Conservation (phyloP, 2,797 vertebrate genomes). For the Avahi laniger region DNA sequence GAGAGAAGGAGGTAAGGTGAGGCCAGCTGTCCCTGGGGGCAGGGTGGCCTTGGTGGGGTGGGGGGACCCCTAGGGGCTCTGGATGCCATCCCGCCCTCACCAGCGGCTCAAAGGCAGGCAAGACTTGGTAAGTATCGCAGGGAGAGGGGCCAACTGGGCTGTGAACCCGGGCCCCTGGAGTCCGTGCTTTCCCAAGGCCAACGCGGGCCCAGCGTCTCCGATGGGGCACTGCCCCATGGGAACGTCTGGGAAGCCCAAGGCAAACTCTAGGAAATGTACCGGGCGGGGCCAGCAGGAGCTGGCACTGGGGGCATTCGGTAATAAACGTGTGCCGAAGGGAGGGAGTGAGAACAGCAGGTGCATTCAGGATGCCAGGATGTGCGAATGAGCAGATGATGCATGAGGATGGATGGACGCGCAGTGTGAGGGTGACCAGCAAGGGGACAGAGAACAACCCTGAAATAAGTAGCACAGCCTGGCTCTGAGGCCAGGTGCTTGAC, state of each 20-base stretch:
- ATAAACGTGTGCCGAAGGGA: neutral
- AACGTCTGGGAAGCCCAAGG: neutral
- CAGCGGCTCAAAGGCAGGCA: neutral
- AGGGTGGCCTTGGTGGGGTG: fast-evolving
- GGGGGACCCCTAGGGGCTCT: neutral
- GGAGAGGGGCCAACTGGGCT: neutral
- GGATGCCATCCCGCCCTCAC: neutral
- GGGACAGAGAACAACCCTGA: too few relatives aligned
- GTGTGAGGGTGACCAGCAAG: neutral
- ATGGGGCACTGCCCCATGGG: neutral
- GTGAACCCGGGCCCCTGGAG: neutral
- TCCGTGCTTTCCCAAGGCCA: neutral
- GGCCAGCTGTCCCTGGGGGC: neutral
- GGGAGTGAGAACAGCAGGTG: neutral
- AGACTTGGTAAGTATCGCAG: neutral
- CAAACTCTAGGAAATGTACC: neutral
- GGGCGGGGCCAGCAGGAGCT: fast-evolving
- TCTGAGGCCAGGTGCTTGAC: fast-evolving
- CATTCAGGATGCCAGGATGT: fast-evolving
- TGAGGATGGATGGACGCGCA: fast-evolving
- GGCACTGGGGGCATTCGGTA: neutral
- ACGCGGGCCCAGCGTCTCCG: too few relatives aligned
- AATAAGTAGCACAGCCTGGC: neutral
- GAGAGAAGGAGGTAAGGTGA: neutral
- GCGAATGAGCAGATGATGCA: neutral